These are phyloP conservation scores for Montipora foliosa DNA, from an alignment of 64 coral and sea anemone species.

Conservation along the genomic window DNA sequence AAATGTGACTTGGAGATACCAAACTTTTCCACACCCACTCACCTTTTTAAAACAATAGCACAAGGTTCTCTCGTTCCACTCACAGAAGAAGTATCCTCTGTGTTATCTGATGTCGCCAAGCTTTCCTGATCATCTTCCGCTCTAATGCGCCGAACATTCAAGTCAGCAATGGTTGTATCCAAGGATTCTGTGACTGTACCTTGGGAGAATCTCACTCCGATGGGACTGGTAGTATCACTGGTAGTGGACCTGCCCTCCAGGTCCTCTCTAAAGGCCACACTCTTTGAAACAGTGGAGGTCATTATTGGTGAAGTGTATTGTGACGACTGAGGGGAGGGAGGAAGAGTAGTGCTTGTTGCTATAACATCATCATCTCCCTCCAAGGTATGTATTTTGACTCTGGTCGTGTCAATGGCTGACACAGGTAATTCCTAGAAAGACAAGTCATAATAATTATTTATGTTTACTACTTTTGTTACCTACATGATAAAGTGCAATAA, in stretches of 20 bases:
- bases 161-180: constrained; percentile 78
- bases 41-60: constrained; percentile 81
- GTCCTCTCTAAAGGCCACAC: background rate
- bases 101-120: background rate
- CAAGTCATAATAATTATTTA: background rate
- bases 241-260: constrained; percentile 20
- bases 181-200: background rate
- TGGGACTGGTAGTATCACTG: constrained; percentile 59
- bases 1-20: too few species aligned
- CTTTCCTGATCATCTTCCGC: constrained; percentile 29
- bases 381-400: constrained; percentile 23
- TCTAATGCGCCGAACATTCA: constrained; percentile 59
- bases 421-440: constrained; percentile 24
- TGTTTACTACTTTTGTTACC: too few species aligned
- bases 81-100: constrained; percentile 31
- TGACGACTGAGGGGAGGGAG: constrained; percentile 45
- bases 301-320: constrained; percentile 45
- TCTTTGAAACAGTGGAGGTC: constrained; percentile 1
- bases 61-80: constrained; percentile 19
- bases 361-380: constrained; percentile 38
- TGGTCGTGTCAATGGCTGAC: constrained; percentile 31
- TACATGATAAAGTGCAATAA: too few species aligned
- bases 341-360: constrained; percentile 6
- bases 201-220: constrained; percentile 82
- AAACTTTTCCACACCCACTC: background rate